Conservation (phyloP, 2,888 invertebrate genomes). For the Ichneumon xanthorius region DNA sequence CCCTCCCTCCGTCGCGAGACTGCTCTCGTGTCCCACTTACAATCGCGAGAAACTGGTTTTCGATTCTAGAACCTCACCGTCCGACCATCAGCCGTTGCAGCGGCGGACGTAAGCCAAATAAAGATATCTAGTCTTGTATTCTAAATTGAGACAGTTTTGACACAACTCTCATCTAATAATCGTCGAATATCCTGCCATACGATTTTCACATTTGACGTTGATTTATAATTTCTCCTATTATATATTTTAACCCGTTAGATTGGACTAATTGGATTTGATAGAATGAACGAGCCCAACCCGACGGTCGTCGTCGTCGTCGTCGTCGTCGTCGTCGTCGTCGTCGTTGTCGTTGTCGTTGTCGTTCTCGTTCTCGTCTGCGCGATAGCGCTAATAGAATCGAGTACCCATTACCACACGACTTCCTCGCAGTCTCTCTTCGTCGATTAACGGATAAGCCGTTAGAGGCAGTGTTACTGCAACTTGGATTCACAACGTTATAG, state of each 20-base stretch:
- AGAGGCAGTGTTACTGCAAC: neutral
- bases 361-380: neutral
- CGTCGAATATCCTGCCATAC: neutral
- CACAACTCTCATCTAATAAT: neutral
- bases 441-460: slow-evolving; percentile 10
- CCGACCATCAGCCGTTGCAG: neutral
- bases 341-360: neutral
- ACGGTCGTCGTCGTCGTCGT: neutral
- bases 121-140: slow-evolving; percentile 10
- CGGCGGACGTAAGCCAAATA: slow-evolving; percentile 11
- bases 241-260: neutral
- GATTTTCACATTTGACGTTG: neutral
- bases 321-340: neutral
- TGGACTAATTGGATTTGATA: slow-evolving; percentile 51
- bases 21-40: slow-evolving; percentile 72
- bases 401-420: neutral
- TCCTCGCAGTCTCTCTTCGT: neutral
- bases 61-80: slow-evolving; percentile 45
- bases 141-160: neutral
- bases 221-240: neutral
- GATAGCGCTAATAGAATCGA: slow-evolving; percentile 46
- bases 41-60: slow-evolving; percentile 72
- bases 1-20: slow-evolving; percentile 26
- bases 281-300: neutral
- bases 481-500: neutral